Base-by-base conservation (phyloP, 1,140 invertebrate species). In the Phenacoccus solenopsis region DNA sequence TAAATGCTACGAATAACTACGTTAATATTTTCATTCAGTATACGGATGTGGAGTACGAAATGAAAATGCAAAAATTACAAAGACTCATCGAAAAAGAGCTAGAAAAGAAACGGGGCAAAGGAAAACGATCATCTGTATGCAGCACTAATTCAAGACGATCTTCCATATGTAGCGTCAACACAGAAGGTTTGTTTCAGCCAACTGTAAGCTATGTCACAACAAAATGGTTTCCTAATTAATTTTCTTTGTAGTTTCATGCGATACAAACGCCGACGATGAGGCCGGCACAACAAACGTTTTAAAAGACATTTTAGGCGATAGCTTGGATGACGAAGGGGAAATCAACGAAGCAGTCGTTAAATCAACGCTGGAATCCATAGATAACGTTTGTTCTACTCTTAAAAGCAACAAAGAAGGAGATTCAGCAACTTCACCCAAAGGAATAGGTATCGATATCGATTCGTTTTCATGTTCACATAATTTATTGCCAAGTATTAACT, bases 291-390 rank as follows among this genome's bases (percentile, higher is more conserved):
- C 5, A 2, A 49, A n/a, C 38, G 7, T 64, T 4, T 24, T 64
- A 22, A 64, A 64, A 64, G 59, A 64, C 16, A 24, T 20, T 7
- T 10, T 64, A 24, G 59, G 25, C 9, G 59, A 64, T 25, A 10
- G 12, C 25, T 16, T 64, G 20, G 64, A 75, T 1, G 81, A 83
- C 75, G 77, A 78, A 49, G 75, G 5, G 78, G 83, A 84, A 69
- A 77, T 81, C 0, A 76, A 82, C 25, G 79, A 78, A 73, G 86
- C 86, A 74, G 83, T 87, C 22, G 77, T 80, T 38, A 79, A 85
- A 75, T 84, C 82, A 20, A 86, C 84, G 74, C 74, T 84, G 9
- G 79, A 79, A 61, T 78, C 82, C 0, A 83, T 87, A 28, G 76
- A 82, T 59, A 75, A 64, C 22, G 59, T 64, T 2, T 25, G 59